A percentile compares a stretch with the other conserved stretches of the same genome.
Conservation (phyloP, 2,113 vertebrate genomes). For the Tapirus terrestris region DNA sequence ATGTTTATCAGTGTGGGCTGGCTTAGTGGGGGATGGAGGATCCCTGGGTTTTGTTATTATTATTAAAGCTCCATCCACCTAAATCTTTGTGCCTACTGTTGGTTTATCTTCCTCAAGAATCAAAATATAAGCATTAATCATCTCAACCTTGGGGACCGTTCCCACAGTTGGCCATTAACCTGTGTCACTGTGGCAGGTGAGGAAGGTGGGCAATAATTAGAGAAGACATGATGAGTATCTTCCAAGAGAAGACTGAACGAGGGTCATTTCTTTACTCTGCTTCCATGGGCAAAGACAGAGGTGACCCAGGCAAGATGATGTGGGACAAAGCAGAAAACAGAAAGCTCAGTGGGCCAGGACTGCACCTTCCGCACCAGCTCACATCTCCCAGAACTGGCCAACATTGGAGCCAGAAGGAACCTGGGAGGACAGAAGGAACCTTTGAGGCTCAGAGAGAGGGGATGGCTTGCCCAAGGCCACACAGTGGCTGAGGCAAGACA, state of each 20-base stretch:
- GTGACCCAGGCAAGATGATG: background rate
- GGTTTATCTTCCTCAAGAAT: background rate
- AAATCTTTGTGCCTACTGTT: background rate
- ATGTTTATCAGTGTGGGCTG: background rate
- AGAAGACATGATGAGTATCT: background rate
- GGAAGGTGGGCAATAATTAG: background rate
- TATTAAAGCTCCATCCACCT: background rate
- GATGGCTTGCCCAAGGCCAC: background rate
- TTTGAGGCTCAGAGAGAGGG: background rate
- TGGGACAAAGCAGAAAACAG: background rate
- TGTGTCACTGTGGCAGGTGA: background rate
- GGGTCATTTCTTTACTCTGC: background rate
- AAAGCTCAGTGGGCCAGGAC: background rate
- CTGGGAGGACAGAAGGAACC: background rate
- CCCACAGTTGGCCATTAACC: background rate
- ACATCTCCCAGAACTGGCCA: background rate
- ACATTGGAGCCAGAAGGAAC: background rate
- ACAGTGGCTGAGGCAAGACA: background rate
- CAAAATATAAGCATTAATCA: background rate
- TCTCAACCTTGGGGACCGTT: background rate
- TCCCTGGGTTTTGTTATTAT: background rate
- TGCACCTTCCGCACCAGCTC: background rate
- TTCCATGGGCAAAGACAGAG: background rate
- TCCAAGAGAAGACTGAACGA: background rate
- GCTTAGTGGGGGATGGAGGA: background rate